Conservation (phyloP, 2,888 invertebrate genomes). For the Netelia inedita region DNA sequence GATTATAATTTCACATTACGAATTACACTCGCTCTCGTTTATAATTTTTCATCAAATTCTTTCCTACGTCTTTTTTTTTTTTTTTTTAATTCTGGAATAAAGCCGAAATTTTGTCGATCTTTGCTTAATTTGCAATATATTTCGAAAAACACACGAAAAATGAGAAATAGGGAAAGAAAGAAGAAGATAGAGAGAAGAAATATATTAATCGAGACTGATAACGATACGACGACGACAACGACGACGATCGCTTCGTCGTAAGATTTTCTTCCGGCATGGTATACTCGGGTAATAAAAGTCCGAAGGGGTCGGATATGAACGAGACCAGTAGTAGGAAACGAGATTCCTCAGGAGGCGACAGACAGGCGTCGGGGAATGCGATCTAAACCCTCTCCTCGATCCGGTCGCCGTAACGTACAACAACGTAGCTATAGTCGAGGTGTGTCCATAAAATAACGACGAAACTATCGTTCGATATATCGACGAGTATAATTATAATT, state of each 20-base stretch:
- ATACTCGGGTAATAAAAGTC: slow-evolving; percentile 18
- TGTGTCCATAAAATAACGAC: slow-evolving; percentile 8
- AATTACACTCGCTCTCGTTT: background rate
- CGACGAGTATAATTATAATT: too few species aligned
- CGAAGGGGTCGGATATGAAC: slow-evolving; percentile 6
- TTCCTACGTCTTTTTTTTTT: background rate
- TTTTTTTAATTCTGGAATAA: background rate
- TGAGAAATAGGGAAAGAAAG: too few species aligned
- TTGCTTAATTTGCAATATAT: background rate
- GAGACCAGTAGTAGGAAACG: slow-evolving; percentile 45
- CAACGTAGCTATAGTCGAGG: too few species aligned
- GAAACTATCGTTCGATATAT: background rate
- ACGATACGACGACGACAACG: background rate
- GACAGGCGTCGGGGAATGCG: slow-evolving; percentile 67
- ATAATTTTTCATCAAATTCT: slow-evolving; percentile 31
- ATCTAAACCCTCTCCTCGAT: slow-evolving; percentile 46
- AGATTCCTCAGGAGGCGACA: slow-evolving; percentile 64
- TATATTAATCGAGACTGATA: background rate
- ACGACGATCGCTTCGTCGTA: too few species aligned
- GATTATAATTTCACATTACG: too few species aligned
- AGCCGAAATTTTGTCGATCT: background rate
- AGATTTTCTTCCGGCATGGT: slow-evolving; percentile 28
- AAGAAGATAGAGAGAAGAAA: too few species aligned
- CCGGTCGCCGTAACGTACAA: slow-evolving; percentile 55
- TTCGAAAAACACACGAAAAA: too few species aligned